These are phyloP conservation scores for Encarsia formosa DNA, from an alignment of 2,888 invertebrate species.

Conservation along the genomic window DNA sequence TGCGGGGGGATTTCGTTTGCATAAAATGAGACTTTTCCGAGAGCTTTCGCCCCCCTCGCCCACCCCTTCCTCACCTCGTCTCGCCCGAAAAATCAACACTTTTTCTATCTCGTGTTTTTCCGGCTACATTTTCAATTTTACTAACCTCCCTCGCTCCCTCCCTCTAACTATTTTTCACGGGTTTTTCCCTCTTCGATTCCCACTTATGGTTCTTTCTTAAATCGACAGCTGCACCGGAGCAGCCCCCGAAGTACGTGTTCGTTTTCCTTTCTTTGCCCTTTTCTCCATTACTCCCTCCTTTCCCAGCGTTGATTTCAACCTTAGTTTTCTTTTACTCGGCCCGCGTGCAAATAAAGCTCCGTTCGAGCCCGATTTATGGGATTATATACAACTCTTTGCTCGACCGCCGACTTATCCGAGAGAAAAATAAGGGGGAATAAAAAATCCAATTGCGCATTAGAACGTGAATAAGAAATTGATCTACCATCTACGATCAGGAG, in stretches of 20 bases:
- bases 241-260: constrained; percentile 10
- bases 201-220: background rate
- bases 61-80: background rate
- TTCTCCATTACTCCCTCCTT: background rate
- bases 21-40: constrained; percentile 37
- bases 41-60: constrained; percentile 4
- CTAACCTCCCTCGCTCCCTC: too few species aligned
- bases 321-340: too few species aligned
- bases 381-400: too few species aligned
- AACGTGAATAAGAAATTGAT: too few species aligned
- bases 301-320: constrained; percentile 8
- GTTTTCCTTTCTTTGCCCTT: constrained; percentile 16
- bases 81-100: constrained; percentile 14
- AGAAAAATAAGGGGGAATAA: too few species aligned
- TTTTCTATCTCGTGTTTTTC: constrained; percentile 9
- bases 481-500: too few species aligned
- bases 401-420: too few species aligned
- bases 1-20: constrained; percentile 39
- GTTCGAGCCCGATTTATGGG: too few species aligned
- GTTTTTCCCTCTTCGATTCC: constrained; percentile 13
- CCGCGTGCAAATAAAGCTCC: too few species aligned
- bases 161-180: constrained; percentile 24
- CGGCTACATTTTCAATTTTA: constrained; percentile 29
- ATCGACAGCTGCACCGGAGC: background rate
- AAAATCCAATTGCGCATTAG: too few species aligned